Evolutionary conservation across 2,888 invertebrate species (phyloP).

Genomic region (Thysanoteuthis rhombus): DNA sequence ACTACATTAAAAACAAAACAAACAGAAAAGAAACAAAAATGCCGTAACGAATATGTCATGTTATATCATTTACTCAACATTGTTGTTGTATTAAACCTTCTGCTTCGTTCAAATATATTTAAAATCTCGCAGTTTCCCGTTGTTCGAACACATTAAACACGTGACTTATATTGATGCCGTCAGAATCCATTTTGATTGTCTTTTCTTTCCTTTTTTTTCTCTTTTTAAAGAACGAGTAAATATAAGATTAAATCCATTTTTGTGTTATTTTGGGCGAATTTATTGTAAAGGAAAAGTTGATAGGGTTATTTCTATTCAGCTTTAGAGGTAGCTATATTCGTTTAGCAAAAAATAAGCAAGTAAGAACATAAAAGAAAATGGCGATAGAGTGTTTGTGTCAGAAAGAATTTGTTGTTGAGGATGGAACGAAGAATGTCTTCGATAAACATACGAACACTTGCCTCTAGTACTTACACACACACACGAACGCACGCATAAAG

Average conservation of each 20-base stretch:
- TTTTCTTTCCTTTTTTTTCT: background rate
- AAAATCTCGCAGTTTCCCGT: background rate
- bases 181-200: background rate
- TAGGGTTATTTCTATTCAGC: background rate
- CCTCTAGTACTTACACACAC: too few species aligned
- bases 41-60: background rate
- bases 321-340: background rate
- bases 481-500: too few species aligned
- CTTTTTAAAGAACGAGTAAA: background rate
- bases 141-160: background rate
- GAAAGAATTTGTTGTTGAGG: too few species aligned
- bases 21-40: background rate
- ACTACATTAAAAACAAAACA: background rate
- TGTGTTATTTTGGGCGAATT: background rate
- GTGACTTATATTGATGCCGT: background rate
- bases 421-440: too few species aligned
- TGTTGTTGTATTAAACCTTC: background rate
- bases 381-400: too few species aligned
- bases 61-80: background rate
- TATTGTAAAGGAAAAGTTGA: background rate
- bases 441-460: too few species aligned
- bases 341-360: too few species aligned
- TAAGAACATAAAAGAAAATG: too few species aligned
- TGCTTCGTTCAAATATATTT: background rate
- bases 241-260: background rate